Evolutionary conservation across 2,797 vertebrate genomes (phyloP).

Genomic region (Xenops minutus): DNA sequence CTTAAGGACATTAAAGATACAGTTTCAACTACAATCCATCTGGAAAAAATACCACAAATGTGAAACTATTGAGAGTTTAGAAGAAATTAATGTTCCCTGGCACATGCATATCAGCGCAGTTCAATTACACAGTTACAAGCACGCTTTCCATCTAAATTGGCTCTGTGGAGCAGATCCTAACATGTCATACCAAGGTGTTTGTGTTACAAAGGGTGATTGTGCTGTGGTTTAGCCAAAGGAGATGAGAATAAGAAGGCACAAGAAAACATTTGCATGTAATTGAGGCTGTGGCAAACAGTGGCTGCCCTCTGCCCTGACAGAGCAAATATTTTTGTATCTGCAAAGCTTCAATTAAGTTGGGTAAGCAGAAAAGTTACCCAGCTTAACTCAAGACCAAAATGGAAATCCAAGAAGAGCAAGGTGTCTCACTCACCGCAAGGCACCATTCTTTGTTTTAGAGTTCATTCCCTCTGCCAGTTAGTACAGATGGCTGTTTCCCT

Average conservation of each 20-base stretch:
- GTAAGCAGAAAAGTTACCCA: background rate
- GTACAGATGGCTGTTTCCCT: background rate
- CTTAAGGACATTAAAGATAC: slow-evolving; percentile 52
- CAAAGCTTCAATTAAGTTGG: slow-evolving; percentile 5
- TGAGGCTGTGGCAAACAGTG: background rate
- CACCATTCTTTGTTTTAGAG: background rate
- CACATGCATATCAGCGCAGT: background rate
- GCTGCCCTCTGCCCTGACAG: background rate
- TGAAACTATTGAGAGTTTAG: slow-evolving; percentile 15
- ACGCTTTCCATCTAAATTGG: slow-evolving; percentile 5
- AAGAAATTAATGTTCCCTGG: slow-evolving; percentile 6
- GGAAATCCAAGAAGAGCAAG: background rate
- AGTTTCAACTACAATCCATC: slow-evolving; percentile 47
- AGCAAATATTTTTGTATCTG: background rate
- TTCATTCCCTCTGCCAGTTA: background rate
- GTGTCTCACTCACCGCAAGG: background rate
- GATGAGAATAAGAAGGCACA: background rate
- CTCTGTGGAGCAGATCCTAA: slow-evolving; percentile 26
- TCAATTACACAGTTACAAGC: slow-evolving; percentile 44
- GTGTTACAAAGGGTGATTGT: slow-evolving; percentile 13
- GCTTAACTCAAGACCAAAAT: background rate
- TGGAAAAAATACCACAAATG: slow-evolving; percentile 50
- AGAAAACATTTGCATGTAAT: background rate
- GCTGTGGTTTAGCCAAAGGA: slow-evolving; percentile 8
- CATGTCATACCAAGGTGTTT: background rate